Evolutionary conservation across 2,113 vertebrate genomes (phyloP).

Genomic region (Ciconia stormi): DNA sequence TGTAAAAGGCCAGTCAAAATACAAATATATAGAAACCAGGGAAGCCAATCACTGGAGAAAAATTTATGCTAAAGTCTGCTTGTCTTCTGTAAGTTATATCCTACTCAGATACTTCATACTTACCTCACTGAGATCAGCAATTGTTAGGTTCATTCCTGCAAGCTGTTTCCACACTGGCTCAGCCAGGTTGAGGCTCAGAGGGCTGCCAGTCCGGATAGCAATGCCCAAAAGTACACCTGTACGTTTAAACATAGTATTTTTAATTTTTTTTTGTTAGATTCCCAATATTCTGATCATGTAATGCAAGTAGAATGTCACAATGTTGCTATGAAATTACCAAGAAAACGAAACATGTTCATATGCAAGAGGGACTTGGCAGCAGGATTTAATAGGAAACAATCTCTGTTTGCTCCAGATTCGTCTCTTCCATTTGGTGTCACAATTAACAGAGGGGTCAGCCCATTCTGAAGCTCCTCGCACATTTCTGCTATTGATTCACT

Average conservation of each 20-base stretch:
- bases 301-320: background rate
- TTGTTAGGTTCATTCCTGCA: constrained; percentile 98
- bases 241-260: background rate
- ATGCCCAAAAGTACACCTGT: constrained; percentile 94
- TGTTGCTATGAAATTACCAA: constrained; percentile 80
- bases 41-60: background rate
- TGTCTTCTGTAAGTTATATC: background rate
- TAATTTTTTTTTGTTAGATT: background rate
- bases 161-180: constrained; percentile 99
- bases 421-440: constrained; percentile 97
- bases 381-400: constrained; percentile 95
- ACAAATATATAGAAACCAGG: background rate
- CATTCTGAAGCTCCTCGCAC: constrained; percentile 98
- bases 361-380: constrained; percentile 90
- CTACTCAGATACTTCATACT: background rate
- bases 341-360: constrained; percentile 97
- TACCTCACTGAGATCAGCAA: constrained; percentile 99
- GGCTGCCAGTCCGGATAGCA: constrained; percentile 96
- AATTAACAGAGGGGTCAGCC: constrained; percentile 93
- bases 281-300: background rate
- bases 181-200: constrained; percentile 93
- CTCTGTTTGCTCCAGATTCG: constrained; percentile 95
- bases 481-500: constrained; percentile 99
- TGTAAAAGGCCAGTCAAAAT: background rate
- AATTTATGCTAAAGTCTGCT: background rate